phyloP scores from a whole-genome alignment of 2,888 invertebrate species.

The Dorcus hopei region DNA sequence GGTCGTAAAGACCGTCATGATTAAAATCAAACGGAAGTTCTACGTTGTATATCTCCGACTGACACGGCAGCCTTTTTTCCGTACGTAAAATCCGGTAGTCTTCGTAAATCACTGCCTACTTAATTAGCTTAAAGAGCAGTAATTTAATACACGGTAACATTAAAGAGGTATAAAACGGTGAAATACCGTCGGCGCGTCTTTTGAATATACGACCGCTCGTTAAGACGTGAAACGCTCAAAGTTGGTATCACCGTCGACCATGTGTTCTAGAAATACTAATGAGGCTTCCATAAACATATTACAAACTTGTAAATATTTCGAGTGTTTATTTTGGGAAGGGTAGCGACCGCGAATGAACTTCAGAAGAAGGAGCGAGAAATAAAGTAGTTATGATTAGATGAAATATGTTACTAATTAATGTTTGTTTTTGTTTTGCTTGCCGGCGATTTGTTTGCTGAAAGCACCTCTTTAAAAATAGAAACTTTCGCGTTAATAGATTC shows the following conservation, averaged over 20 bases:
- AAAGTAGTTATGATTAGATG: background rate
- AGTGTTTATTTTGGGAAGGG: conserved; percentile 1
- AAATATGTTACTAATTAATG: background rate
- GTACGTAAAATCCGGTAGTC: too few relatives aligned
- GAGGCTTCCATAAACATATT: conserved; percentile 2
- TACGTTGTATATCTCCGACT: too few relatives aligned
- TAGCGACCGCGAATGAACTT: conserved; percentile 1
- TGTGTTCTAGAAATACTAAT: conserved; percentile 1
- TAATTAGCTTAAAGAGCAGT: background rate
- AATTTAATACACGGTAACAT: background rate
- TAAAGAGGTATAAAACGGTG: background rate
- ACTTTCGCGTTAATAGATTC: too few relatives aligned
- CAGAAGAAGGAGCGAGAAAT: background rate
- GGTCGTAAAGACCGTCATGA: too few relatives aligned
- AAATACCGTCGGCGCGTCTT: background rate
- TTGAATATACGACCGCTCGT: background rate
- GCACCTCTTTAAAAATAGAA: background rate
- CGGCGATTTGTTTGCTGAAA: background rate
- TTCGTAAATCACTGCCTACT: too few relatives aligned
- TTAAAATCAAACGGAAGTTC: too few relatives aligned
- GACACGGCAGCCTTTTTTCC: too few relatives aligned
- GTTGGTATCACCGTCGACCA: background rate
- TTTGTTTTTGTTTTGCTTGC: background rate
- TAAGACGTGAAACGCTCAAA: background rate
- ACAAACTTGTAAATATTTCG: conserved; percentile 3